Evolutionary conservation across 2,888 invertebrate genomes (phyloP), one percentile per base, ranked within the genome.

Genomic region (Drepana falcataria): DNA sequence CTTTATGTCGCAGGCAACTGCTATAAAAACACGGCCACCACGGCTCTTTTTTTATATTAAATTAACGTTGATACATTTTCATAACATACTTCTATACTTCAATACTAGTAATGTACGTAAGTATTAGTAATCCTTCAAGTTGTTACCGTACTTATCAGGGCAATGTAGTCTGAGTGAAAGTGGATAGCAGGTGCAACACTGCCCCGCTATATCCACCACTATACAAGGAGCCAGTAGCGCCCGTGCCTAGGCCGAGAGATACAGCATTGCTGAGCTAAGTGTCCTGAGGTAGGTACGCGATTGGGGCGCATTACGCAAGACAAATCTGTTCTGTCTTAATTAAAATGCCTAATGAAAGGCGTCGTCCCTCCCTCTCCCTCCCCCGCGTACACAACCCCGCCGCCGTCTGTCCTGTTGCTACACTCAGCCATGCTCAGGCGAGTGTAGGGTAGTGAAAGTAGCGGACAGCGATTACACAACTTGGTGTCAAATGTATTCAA

Each of bases 301-400:
- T 58, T 21, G 58, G 65, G 65, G 63, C 64, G 56, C 62, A 64
- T 60, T 57, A 62, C 53, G 55, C 52, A 59, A 63, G 54, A 59
- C 59, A 52, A 53, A 49, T 53, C 55, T 53, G 57, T 57, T 48
- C 55, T 49, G 56, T 74, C 73, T 79, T 83, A 78, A 83, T 83
- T 81, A 83, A 82, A 81, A 81, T 69, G 71, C 66, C 65, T 79
- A 80, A 82, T 81, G 79, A 83, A 73, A 66, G 65, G 61, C 64
- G 6, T 44, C 9, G 55, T 55, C 3, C 33, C 35, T 51, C 59
- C 53, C 51, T 7, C 21, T 21, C 21, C 21, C 21, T 21, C 21
- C 21, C 52, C 49, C 47, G 34, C 56, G 49, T 52, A 21, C 55
- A 55, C 54, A 40, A 9, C 51, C 48, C 2, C 48, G 55, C 52